phyloP scores from a whole-genome alignment of 2,797 vertebrate species.

The Austrolebias charrua region DNA sequence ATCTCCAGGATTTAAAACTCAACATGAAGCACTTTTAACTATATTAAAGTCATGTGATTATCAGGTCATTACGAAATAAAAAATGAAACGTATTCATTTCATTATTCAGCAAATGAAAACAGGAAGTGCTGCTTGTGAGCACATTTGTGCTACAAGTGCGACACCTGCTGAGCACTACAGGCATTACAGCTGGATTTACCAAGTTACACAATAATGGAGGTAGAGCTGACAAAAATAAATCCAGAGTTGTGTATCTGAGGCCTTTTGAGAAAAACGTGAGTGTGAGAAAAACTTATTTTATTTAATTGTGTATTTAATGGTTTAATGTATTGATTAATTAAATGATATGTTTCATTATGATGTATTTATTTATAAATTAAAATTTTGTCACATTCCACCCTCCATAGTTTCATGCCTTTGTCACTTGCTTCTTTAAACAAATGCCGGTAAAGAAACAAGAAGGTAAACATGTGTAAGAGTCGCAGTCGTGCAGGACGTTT shows the following conservation, averaged over 20 bases:
- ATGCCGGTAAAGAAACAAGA: background rate
- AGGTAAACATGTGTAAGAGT: background rate
- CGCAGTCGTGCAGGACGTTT: slow-evolving; percentile 18
- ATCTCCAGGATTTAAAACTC: no score
- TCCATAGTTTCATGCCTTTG: background rate
- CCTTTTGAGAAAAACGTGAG: no score
- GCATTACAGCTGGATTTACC: background rate
- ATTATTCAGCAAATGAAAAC: background rate
- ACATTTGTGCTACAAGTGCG: slow-evolving; percentile 15
- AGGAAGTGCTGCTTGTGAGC: no score
- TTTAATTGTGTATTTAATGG: no score
- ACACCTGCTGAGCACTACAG: slow-evolving; percentile 27
- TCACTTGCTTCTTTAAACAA: slow-evolving; percentile 1
- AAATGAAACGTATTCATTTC: background rate
- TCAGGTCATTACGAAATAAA: background rate
- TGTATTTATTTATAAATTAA: no score
- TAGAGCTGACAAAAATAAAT: no score
- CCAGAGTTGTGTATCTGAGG: no score
- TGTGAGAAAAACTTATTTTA: no score
- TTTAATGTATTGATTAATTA: no score
- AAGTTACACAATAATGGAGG: background rate
- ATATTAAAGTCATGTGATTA: background rate
- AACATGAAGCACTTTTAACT: no score
- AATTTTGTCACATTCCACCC: no score
- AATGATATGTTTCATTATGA: no score